A percentile compares a stretch with the other conserved stretches of the same genome.
These are phyloP conservation scores for Drosophila yooni DNA, from an alignment of 2,888 invertebrate genomes.

Conservation along the genomic window DNA sequence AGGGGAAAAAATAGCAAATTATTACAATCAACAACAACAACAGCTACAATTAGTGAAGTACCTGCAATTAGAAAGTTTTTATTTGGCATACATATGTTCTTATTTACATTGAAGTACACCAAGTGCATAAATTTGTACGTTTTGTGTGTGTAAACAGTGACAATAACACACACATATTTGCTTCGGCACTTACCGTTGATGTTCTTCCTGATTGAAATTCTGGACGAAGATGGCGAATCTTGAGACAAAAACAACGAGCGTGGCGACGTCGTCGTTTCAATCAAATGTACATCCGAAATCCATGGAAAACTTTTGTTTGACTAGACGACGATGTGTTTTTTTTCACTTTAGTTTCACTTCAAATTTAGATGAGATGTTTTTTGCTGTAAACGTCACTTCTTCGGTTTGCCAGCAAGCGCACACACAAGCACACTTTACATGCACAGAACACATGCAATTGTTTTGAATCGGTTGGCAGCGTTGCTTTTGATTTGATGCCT, in stretches of 20 bases:
- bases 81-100: slow-evolving; percentile 3
- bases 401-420: slow-evolving; percentile 53
- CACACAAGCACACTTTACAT: slow-evolving; percentile 36
- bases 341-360: slow-evolving; percentile 45
- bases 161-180: slow-evolving; percentile 37
- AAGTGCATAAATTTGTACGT: neutral
- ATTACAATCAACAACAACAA: slow-evolving; percentile 8
- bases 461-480: slow-evolving; percentile 30
- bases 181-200: slow-evolving; percentile 53
- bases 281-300: slow-evolving; percentile 38
- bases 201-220: slow-evolving; percentile 49
- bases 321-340: slow-evolving; percentile 32
- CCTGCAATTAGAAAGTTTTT: slow-evolving; percentile 45
- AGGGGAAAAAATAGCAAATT: slow-evolving; percentile 8
- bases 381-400: slow-evolving; percentile 73
- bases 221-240: slow-evolving; percentile 54
- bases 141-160: slow-evolving; percentile 37
- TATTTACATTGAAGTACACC: neutral
- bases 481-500: slow-evolving; percentile 26
- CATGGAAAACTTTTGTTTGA: slow-evolving; percentile 34
- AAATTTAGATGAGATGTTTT: slow-evolving; percentile 64
- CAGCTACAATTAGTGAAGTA: slow-evolving; percentile 5
- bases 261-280: slow-evolving; percentile 49
- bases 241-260: slow-evolving; percentile 40
- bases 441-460: slow-evolving; percentile 29